These are phyloP conservation scores for Drosophila tristis DNA, from an alignment of 1,140 invertebrate genomes.

Conservation along the genomic window DNA sequence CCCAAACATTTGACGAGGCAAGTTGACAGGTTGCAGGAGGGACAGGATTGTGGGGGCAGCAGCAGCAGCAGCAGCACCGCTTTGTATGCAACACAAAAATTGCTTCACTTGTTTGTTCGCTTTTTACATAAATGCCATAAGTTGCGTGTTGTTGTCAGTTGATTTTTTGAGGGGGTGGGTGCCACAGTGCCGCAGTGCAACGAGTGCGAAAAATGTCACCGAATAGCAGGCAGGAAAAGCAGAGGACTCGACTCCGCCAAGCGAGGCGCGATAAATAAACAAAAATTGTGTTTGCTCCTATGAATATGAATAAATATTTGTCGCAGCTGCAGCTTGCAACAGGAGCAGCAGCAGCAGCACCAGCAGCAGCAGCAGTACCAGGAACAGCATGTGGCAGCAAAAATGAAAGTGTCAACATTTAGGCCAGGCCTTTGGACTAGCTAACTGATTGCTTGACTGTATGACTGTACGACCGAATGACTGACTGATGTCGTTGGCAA, in stretches of 20 bases:
- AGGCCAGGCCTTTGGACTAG: slow-evolving; percentile 36
- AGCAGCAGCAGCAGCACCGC: slow-evolving; percentile 26
- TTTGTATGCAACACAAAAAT: slow-evolving; percentile 63
- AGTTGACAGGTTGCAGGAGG: slow-evolving; percentile 47
- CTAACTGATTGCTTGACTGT: slow-evolving; percentile 50
- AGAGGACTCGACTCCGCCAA: slow-evolving; percentile 9
- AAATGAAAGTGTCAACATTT: slow-evolving; percentile 63
- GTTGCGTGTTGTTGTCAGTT: slow-evolving; percentile 67
- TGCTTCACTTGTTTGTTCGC: slow-evolving; percentile 41
- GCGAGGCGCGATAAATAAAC: slow-evolving; percentile 39
- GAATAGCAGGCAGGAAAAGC: slow-evolving; percentile 11
- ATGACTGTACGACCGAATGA: slow-evolving; percentile 33
- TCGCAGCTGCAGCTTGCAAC: slow-evolving; percentile 41
- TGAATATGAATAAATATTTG: slow-evolving; percentile 72
- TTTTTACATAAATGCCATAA: slow-evolving; percentile 74
- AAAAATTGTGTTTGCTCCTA: slow-evolving; percentile 54
- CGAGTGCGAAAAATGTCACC: slow-evolving; percentile 52
- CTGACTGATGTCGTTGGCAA: slow-evolving; percentile 43
- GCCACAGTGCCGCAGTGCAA: no score
- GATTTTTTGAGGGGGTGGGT: slow-evolving; percentile 34
- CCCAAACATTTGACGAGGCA: slow-evolving; percentile 31
- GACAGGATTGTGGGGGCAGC: no score
- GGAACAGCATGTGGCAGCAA: slow-evolving; percentile 42
- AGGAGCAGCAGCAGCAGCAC: slow-evolving; percentile 25
- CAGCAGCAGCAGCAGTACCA: slow-evolving; percentile 11